Evolutionary conservation across 2,888 invertebrate species (phyloP).

Genomic region (Aproaerema taeniolella): DNA sequence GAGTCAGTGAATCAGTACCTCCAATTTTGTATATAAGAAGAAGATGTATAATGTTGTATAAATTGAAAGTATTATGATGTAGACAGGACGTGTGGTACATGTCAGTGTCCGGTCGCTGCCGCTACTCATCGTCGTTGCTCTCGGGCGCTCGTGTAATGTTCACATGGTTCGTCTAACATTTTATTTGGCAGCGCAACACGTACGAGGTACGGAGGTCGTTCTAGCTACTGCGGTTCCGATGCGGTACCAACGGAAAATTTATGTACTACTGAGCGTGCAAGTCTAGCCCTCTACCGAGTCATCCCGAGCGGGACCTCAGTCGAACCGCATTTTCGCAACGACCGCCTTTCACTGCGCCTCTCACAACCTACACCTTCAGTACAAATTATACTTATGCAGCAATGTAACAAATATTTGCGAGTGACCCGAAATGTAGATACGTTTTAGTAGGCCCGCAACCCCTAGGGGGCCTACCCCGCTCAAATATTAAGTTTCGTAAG

Average conservation of each 20-base stretch:
- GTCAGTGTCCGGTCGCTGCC: neutral
- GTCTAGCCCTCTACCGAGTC: slow-evolving; percentile 48
- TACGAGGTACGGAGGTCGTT: slow-evolving; percentile 50
- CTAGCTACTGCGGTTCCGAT: slow-evolving; percentile 67
- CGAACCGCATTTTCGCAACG: slow-evolving; percentile 36
- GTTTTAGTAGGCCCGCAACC: slow-evolving; percentile 41
- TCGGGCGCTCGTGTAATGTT: slow-evolving; percentile 4
- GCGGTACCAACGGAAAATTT: slow-evolving; percentile 69
- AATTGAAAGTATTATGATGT: neutral
- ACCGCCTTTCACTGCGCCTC: slow-evolving; percentile 48
- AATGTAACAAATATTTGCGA: slow-evolving; percentile 53
- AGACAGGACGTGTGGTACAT: neutral
- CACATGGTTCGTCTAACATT: slow-evolving; percentile 41
- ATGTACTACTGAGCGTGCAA: slow-evolving; percentile 68
- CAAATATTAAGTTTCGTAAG: slow-evolving; percentile 72
- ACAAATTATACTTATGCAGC: slow-evolving; percentile 31
- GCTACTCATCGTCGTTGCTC: no score
- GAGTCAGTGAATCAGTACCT: no score
- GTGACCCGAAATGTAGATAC: slow-evolving; percentile 37
- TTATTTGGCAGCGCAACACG: slow-evolving; percentile 64
- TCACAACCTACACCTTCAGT: slow-evolving; percentile 20
- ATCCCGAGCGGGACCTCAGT: slow-evolving; percentile 41
- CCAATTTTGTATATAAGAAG: no score
- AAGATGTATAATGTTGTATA: no score
- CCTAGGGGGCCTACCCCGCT: slow-evolving; percentile 48